Percentiles rank a stretch among this genome's conserved stretches.
Conservation (phyloP, 2,797 vertebrate species). For the Vultur gryphus region DNA sequence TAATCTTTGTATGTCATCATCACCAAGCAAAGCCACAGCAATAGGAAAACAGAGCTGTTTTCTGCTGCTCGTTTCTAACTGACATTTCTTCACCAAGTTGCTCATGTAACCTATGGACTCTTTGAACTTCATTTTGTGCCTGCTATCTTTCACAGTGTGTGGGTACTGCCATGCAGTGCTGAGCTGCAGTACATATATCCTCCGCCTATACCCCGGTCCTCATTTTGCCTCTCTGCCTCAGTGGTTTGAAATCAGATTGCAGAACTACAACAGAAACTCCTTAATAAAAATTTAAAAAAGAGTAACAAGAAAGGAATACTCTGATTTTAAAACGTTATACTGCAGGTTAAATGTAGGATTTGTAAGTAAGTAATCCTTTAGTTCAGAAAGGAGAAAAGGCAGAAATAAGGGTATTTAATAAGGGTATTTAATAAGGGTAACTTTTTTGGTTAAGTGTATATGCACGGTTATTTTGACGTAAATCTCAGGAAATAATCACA, state of each 20-base stretch:
- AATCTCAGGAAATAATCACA: background rate
- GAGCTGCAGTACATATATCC: background rate
- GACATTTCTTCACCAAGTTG: constrained; percentile 68
- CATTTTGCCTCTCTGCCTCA: background rate
- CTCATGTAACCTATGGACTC: constrained; percentile 44
- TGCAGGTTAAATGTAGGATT: background rate
- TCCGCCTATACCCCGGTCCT: background rate
- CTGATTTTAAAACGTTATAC: background rate
- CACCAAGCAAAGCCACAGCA: constrained; percentile 73
- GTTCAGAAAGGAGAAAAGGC: background rate
- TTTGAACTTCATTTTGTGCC: constrained; percentile 40
- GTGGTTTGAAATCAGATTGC: background rate
- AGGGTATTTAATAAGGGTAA: background rate
- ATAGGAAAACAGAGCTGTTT: constrained; percentile 75
- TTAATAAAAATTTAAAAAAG: background rate
- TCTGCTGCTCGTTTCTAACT: constrained; percentile 67
- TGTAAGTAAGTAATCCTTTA: background rate
- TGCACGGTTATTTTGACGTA: background rate
- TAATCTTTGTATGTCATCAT: constrained; percentile 75
- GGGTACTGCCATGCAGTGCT: background rate
- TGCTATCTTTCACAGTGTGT: background rate
- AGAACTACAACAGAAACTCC: background rate
- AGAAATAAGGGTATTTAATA: background rate
- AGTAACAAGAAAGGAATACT: background rate
- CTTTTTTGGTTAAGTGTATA: background rate